Evolutionary conservation across 2,888 invertebrate genomes (phyloP), one percentile per base, ranked within the genome.

Genomic region (Automeris io): DNA sequence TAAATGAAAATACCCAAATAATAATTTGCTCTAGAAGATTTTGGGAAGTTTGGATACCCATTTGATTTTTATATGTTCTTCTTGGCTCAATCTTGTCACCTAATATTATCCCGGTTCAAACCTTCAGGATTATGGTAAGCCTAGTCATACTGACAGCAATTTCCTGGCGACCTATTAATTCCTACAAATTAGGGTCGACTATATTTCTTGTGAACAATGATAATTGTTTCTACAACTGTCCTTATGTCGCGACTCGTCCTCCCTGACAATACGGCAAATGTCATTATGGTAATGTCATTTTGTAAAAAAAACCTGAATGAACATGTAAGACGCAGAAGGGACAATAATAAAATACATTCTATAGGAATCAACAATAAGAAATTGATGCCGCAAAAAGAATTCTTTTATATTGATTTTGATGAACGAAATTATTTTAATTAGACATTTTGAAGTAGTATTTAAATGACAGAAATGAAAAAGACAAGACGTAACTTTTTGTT

Each of bases 151-250:
- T 6, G 16, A 12, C n/a, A 13, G 12, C 8, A 34, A 33, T 33
- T 33, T 33, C 18, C 26, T 34, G 22, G 18, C 18, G 34, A 34
- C 23, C 40, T 35, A 41, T 39, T 33, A 42, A 39, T 31, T 42
- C 25, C n/a, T 18, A 25, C 39, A 41, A 45, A 40, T 41, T 33
- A 35, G 39, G 35, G 37, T 26, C 36, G 33, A 31, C 24, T 16
- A n/a, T 41, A 38, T 40, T 51, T 54, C 50, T 43, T 50, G 52
- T 57, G 55, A 34, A 43, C 39, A 43, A 43, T 41, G 33, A 39
- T 41, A 37, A 43, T 46, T 42, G 40, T 36, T 2, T n/a, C 22
- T 34, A 11, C 42, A 46, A 42, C 46, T 44, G 46, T 43, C 34
- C 43, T 40, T 9, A 24, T 38, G 43, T 37, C 40, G 42, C 46